Evolutionary conservation across 2,797 vertebrate genomes (phyloP), one percentile per base, ranked within the genome.

Genomic region (Fratercula arctica): DNA sequence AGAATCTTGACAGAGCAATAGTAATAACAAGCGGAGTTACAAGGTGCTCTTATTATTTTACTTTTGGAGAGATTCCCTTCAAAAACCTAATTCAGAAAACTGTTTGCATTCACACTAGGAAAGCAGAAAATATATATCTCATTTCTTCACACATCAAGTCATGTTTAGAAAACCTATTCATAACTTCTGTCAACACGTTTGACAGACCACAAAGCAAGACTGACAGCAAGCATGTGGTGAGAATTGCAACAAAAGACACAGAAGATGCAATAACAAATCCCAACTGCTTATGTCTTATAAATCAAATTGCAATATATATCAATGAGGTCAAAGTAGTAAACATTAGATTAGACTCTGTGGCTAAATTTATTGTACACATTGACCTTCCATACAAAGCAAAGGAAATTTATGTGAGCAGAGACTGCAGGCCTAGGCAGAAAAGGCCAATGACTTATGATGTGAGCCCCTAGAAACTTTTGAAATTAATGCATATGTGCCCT

Each of bases 131-230:
- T 53, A 60, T 28, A 7, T 31, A 84, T 48, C 74, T 80, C 54
- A 23, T 89, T 66, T 83, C 75, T 90, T 95, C 93, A 90, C 94
- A 95, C 83, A 85, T 93, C 95, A 89, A 94, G 68, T 61, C 86
- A 33, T 94, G 84, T 95, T 96, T 95, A 93, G 94, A 77, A 96
- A 90, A 85, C 88, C 92, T 87, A 75, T 92, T 95, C 94, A 74
- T 93, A 95, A 94, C 81, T 96, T 93, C 61, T 68, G 70, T 74
- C 87, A 81, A 76, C 93, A 94, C 88, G 72, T 92, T 61, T 95
- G 94, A 95, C 94, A 95, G 95, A 92, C 86, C 73, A 95, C 86
- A 95, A 92, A 92, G 94, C 78, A 85, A 87, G 61, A 89, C 64
- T 83, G 93, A 96, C 90, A 91, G 90, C 43, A 87, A 97, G 61